Evolutionary conservation across 2,113 vertebrate genomes (phyloP), one percentile per base, ranked within the genome.

Genomic region (Arizona elegans): DNA sequence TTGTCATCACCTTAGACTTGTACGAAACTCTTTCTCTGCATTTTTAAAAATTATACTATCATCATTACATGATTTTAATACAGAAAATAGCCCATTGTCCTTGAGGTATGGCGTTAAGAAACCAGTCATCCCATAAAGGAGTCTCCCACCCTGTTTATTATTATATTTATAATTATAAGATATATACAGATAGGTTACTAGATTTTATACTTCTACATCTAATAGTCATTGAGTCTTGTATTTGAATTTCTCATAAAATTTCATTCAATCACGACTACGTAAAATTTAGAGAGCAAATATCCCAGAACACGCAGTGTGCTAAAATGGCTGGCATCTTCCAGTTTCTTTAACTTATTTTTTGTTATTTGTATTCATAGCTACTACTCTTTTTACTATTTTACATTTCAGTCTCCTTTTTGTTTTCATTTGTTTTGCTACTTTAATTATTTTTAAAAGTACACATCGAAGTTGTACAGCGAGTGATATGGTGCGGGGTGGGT

Each of bases 1-100:
- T 95, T 94, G 92, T 93, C 95, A 92, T 88, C 90, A 0, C 89
- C 90, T 92, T 97, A 89, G 0, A 5, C 95, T 96, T 94, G 92
- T 96, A 96, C 94, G 86, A 92, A 95, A 86, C 43, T 59, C 85
- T n/a, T 95, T 93, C 90, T 95, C 89, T 15, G 3, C 59, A 62
- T 94, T 94, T 65, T 4, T 93, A 94, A 94, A 96, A 91, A 91
- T 23, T 94, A 87, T 43, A 4, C 0, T 62, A 92, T 87, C 26
- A 56, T 93, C 93, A 95, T 93, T 58, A 97, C 96, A 94, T 94
- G 21, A 93, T 1, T 1, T 0, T 26, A 8, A 0, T 90, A 86
- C 86, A 92, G 92, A 87, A 93, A 96, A 89, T 12, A 94, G 52
- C 19, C 75, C 90, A 33, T 87, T 62, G 62, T 21, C 52, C 58